phyloP scores from a whole-genome alignment of 2,797 vertebrate genomes.

The Alfaro cultratus region DNA sequence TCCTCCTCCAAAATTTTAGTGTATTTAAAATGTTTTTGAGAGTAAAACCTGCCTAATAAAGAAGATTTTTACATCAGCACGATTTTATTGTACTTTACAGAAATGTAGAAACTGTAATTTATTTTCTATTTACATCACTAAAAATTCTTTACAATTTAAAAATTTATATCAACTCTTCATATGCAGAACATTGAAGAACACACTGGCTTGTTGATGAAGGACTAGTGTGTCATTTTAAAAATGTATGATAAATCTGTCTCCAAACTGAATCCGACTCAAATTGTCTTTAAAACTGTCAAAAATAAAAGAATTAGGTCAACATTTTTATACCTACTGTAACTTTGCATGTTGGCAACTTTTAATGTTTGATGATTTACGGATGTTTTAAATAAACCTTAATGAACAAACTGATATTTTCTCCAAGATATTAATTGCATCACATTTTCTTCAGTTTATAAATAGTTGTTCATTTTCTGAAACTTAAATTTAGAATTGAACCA shows the following conservation, averaged over 20 bases:
- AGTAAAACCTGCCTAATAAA: not conserved
- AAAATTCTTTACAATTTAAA: not conserved
- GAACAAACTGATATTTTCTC: not conserved
- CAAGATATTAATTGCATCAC: not conserved
- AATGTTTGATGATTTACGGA: not conserved
- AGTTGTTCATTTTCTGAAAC: no score
- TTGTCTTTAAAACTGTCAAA: not conserved
- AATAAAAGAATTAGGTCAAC: not conserved
- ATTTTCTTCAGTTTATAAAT: not conserved
- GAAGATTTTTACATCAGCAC: not conserved
- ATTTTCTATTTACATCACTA: not conserved
- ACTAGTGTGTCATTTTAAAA: not conserved
- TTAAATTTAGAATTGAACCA: not conserved
- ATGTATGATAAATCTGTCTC: not conserved
- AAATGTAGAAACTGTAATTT: not conserved
- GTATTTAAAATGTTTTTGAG: not conserved
- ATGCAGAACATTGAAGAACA: not conserved
- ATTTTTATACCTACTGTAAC: not conserved
- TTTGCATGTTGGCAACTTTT: not conserved
- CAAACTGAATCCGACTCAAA: not conserved
- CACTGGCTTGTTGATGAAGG: not conserved
- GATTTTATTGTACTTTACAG: not conserved
- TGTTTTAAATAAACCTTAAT: not conserved
- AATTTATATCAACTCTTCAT: not conserved
- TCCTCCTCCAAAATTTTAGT: not conserved